Evolutionary conservation across 2,797 vertebrate genomes (phyloP).

Genomic region (Squalus acanthias): DNA sequence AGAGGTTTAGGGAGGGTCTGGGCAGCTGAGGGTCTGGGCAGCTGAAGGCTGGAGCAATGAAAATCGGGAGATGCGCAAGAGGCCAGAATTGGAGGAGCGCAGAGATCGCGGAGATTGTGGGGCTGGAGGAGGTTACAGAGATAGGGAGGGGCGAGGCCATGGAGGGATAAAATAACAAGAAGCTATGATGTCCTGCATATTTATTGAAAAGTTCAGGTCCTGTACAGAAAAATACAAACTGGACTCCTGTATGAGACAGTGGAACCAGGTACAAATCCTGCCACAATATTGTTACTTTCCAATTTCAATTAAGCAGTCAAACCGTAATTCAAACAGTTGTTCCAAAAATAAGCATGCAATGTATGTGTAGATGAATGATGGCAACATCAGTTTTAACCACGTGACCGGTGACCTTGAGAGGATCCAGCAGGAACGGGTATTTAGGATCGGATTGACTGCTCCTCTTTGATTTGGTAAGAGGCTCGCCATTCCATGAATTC

Average conservation of each 20-base stretch:
- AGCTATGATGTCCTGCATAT: not conserved
- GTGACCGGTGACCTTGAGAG: not conserved
- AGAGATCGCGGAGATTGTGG: not conserved
- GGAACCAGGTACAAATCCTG: not conserved
- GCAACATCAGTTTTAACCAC: not conserved
- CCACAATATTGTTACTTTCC: not conserved
- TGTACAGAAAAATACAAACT: not conserved
- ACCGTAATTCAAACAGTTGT: not conserved
- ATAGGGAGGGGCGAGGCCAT: not conserved
- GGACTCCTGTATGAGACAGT: too few species aligned
- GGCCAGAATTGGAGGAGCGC: not conserved
- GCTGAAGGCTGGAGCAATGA: too few species aligned
- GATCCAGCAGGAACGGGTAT: not conserved
- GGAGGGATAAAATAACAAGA: not conserved
- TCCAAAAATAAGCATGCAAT: not conserved
- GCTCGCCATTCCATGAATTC: not conserved
- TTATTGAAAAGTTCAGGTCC: not conserved
- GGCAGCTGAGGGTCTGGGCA: too few species aligned
- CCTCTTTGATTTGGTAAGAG: not conserved
- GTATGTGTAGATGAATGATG: not conserved
- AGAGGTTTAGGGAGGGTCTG: too few species aligned
- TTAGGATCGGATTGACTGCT: not conserved
- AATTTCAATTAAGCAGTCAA: not conserved
- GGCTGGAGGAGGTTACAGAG: not conserved
- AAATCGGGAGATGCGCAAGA: not conserved